A percentile compares a stretch with the other conserved stretches of the same genome.
These are phyloP conservation scores for Acanthococcus lagerstroemiae DNA, from an alignment of 2,888 invertebrate species.

Conservation along the genomic window DNA sequence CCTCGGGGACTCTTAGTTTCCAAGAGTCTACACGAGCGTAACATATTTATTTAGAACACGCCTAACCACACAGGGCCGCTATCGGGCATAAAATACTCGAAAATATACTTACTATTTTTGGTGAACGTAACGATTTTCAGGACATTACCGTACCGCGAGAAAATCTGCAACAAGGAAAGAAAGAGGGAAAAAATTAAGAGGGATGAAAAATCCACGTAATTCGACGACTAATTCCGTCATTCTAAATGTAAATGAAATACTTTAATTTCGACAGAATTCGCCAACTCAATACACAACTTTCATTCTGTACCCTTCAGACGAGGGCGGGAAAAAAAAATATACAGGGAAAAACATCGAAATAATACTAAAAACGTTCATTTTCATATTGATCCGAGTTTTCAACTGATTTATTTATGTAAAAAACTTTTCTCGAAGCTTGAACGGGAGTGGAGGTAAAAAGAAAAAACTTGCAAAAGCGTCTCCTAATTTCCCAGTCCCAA, in stretches of 20 bases:
- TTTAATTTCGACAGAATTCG: too few relatives aligned
- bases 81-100: not conserved
- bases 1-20: too few relatives aligned
- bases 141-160: constrained; percentile 97
- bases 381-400: not conserved
- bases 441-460: not conserved
- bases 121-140: constrained; percentile 99
- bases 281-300: too few relatives aligned
- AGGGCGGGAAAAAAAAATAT: not conserved
- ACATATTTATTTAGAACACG: too few relatives aligned
- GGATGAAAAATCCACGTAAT: not conserved
- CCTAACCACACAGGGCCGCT: too few relatives aligned
- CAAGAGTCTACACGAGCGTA: too few relatives aligned
- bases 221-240: too few relatives aligned
- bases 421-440: not conserved
- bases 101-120: constrained; percentile 83
- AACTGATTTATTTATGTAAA: too few relatives aligned
- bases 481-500: too few relatives aligned
- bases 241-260: too few relatives aligned
- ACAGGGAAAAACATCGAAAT: not conserved
- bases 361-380: not conserved
- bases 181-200: constrained; percentile 1
- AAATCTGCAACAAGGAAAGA: constrained; percentile 64
- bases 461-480: too few relatives aligned
- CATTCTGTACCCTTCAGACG: not conserved